These are phyloP conservation scores for Pygocentrus nattereri DNA, from an alignment of 2,797 vertebrate species.

Conservation along the genomic window DNA sequence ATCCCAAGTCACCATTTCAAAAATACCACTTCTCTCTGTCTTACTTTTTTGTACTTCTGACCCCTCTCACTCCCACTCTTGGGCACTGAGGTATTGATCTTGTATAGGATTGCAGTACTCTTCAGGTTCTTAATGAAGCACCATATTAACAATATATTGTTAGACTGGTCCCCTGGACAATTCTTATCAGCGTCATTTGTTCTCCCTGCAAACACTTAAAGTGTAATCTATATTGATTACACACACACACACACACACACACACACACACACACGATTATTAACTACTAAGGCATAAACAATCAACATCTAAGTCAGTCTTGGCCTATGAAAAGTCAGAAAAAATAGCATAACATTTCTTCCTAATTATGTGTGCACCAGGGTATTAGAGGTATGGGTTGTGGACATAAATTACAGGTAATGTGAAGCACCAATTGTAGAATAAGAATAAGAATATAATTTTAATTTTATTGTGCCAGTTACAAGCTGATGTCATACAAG, in stretches of 20 bases:
- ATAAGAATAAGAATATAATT: not conserved
- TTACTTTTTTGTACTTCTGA: not conserved
- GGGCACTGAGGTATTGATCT: constrained; percentile 79
- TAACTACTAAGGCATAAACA: no score
- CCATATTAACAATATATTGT: constrained; percentile 82
- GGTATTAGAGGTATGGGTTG: not conserved
- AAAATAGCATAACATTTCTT: not conserved
- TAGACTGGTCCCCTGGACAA: constrained; percentile 67
- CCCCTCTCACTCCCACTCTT: constrained; percentile 32
- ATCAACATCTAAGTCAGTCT: not conserved
- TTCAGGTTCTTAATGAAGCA: constrained; percentile 82
- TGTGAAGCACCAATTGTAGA: not conserved
- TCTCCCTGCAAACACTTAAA: constrained; percentile 62
- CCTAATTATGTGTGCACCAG: no score
- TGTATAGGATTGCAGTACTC: constrained; percentile 76
- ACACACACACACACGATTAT: not conserved
- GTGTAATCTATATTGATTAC: constrained; percentile 63
- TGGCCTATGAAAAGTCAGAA: not conserved
- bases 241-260: constrained; percentile 23
- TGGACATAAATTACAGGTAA: not conserved
- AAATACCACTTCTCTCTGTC: not conserved
- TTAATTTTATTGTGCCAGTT: not conserved
- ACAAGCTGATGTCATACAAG: not conserved
- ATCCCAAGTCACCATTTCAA: not conserved
- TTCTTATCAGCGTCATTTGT: constrained; percentile 72